phyloP scores from a whole-genome alignment of 53 echinoderm and acorn worm genomes.

The Patiria pectinifera region DNA sequence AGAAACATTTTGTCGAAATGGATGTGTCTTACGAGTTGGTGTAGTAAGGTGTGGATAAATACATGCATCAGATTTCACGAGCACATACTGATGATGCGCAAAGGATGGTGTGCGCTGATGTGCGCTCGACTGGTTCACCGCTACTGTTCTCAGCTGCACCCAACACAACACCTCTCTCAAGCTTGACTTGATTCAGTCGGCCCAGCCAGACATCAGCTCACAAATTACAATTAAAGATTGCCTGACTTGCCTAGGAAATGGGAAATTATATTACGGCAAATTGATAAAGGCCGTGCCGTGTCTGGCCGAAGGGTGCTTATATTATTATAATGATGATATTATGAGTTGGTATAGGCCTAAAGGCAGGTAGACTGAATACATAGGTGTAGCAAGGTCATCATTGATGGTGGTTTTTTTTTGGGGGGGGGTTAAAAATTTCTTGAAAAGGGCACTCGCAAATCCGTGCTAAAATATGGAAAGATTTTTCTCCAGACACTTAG shows the following conservation, averaged over 20 bases:
- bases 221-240: slow-evolving; percentile 64
- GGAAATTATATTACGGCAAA: slow-evolving; percentile 62
- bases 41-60: background rate
- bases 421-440: no score
- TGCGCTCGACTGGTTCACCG: slow-evolving; percentile 10
- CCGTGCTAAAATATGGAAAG: no score
- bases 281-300: slow-evolving; percentile 50
- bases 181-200: slow-evolving; percentile 41
- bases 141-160: slow-evolving; percentile 26
- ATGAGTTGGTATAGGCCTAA: background rate
- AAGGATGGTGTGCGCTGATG: background rate
- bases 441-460: no score
- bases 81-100: background rate
- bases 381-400: background rate
- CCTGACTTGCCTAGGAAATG: slow-evolving; percentile 63
- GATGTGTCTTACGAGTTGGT: background rate
- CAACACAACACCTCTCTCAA: slow-evolving; percentile 17
- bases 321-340: slow-evolving; percentile 29
- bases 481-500: no score
- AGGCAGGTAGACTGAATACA: no score
- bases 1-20: slow-evolving; percentile 44
- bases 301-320: slow-evolving; percentile 16
- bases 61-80: background rate
- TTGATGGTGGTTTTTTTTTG: no score
- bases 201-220: slow-evolving; percentile 44